phyloP scores from a whole-genome alignment of 2,888 invertebrate genomes.

The Lycophotia porphyrea region DNA sequence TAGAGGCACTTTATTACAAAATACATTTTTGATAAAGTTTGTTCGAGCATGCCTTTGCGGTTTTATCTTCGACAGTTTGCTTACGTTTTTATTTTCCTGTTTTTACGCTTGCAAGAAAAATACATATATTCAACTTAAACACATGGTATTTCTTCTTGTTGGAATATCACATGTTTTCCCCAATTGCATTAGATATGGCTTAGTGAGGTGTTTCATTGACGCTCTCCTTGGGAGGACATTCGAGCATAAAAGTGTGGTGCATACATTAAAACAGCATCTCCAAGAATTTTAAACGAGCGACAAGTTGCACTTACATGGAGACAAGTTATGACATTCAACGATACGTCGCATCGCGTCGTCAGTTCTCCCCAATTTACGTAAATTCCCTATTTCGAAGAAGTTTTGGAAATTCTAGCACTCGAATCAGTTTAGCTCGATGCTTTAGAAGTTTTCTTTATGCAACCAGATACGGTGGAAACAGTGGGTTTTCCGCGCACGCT shows the following conservation, averaged over 20 bases:
- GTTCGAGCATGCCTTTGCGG: constrained; percentile 30
- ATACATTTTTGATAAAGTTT: constrained; percentile 59
- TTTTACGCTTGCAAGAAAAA: constrained; percentile 13
- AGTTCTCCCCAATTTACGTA: constrained; percentile 18
- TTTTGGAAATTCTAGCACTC: constrained; percentile 15
- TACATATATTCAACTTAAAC: not conserved
- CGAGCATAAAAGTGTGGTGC: constrained; percentile 43
- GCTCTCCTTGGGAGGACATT: constrained; percentile 24
- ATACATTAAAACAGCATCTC: constrained; percentile 25
- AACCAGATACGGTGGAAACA: not conserved
- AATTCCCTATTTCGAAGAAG: constrained; percentile 18
- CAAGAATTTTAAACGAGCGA: constrained; percentile 40
- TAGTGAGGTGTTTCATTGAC: constrained; percentile 32
- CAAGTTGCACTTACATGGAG: constrained; percentile 21
- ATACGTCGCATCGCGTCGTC: constrained; percentile 12
- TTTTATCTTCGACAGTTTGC: constrained; percentile 34
- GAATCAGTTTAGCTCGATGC: not conserved
- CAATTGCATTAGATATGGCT: constrained; percentile 28
- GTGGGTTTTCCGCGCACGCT: not conserved
- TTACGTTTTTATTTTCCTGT: constrained; percentile 38
- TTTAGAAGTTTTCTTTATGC: constrained; percentile 19
- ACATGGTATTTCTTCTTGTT: not conserved
- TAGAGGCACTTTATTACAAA: constrained; percentile 55
- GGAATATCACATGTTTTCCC: not conserved
- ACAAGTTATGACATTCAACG: constrained; percentile 45